Base-by-base conservation (phyloP, 1,140 invertebrate species). In the Anthonomus grandis region DNA sequence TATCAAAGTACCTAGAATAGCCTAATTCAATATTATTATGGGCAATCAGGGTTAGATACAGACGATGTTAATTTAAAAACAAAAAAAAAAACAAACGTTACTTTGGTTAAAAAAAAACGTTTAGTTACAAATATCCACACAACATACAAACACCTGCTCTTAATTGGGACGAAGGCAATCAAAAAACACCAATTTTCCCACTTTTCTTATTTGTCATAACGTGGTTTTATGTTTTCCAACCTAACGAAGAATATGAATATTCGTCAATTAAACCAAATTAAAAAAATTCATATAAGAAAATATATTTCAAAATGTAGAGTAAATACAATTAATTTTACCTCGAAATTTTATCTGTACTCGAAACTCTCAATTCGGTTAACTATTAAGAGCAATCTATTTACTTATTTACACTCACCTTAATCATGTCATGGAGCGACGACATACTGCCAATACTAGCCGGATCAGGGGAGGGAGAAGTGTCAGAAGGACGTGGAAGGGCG, bases 371-470 rank as follows among this genome's bases (percentile, higher is more conserved):
- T 45, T 4, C 9, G 6, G 12, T 18, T 18, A 21, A 45, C 6
- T 22, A n/a, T 10, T 45, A 9, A 21, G 4, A 9, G 13, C 8
- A 18, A 45, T 9, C 23, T 45, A 45, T 21, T 18, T 22, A 22
- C 9, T 12, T 8, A n/a, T n/a, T n/a, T n/a, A n/a, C 8, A 41
- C 17, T 8, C 10, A 74, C 74, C 69, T 80, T 82, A 27, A 85
- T 81, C 68, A 85, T 84, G 62, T 89, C 85, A 67, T 87, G 85
- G 57, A 87, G 73, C 6, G 85, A 87, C 66, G 83, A 83, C 76
- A 86, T 86, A 68, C 85, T 87, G 66, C 85, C 84, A 27, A 86
- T 76, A 59, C 83, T 85, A 44, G 84, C 76, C 15, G 84, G 84
- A 64, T 73, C 69, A 8, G 70, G 69, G 12, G 70, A 74, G 24